A percentile compares a stretch with the other conserved stretches of the same genome.
Conservation (phyloP, 1,140 invertebrate species). For the Ylistrum balloti region DNA sequence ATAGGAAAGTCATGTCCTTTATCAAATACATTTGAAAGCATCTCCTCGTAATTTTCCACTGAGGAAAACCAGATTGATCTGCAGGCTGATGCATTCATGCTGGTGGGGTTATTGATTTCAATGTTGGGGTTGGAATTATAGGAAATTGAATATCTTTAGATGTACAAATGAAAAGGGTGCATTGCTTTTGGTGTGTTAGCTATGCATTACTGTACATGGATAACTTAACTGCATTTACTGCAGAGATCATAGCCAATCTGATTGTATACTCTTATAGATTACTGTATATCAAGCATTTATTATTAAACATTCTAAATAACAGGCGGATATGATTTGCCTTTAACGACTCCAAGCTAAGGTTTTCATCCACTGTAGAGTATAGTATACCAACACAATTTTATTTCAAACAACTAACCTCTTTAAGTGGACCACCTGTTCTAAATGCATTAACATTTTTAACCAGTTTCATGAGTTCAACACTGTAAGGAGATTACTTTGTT, state of each 20-base stretch:
- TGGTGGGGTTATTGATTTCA: not conserved
- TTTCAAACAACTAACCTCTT: not conserved
- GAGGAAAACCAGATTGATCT: not conserved
- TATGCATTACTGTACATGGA: not conserved
- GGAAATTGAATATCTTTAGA: conserved; percentile 25
- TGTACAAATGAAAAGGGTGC: not conserved
- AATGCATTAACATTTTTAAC: no score
- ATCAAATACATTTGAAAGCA: not conserved
- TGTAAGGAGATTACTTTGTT: no score
- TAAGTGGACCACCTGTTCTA: no score
- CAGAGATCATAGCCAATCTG: no score
- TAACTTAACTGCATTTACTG: not conserved
- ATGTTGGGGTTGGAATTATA: not conserved
- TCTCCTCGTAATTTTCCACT: not conserved
- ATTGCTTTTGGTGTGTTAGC: not conserved
- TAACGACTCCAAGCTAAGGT: no score
- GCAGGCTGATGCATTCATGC: not conserved
- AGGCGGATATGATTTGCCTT: no score
- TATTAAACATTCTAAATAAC: no score
- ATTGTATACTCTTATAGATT: no score
- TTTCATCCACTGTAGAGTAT: no score
- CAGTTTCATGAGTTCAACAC: no score
- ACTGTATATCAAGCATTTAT: no score
- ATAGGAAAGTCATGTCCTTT: not conserved
- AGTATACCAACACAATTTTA: not conserved